Evolutionary conservation across 2,797 vertebrate genomes (phyloP).

Genomic region (Phoeniculus purpureus): DNA sequence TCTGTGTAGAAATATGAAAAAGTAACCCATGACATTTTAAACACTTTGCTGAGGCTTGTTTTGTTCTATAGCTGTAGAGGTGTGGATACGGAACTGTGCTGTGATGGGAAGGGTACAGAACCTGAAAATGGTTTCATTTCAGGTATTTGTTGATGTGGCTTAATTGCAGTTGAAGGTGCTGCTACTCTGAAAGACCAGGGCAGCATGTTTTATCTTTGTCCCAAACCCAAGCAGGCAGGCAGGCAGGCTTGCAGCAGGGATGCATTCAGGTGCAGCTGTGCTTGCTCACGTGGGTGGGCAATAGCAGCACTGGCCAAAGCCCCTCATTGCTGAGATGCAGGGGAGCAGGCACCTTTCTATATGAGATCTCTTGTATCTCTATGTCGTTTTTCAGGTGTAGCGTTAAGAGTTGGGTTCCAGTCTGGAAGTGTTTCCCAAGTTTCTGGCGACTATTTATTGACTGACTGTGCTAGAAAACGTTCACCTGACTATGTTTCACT

Average conservation of each 20-base stretch:
- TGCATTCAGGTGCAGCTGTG: neutral
- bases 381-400: accelerated
- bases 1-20: slow-evolving; percentile 74
- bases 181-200: neutral
- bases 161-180: slow-evolving; percentile 9
- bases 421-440: neutral
- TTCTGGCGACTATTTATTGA: neutral
- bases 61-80: neutral
- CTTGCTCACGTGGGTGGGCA: neutral
- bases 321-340: neutral
- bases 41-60: slow-evolving; percentile 65
- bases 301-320: neutral
- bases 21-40: slow-evolving; percentile 79
- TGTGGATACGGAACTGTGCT: neutral
- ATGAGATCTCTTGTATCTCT: neutral
- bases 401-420: neutral
- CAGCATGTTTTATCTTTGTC: neutral
- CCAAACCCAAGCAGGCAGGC: neutral
- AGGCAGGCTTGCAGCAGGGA: neutral
- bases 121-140: slow-evolving; percentile 52
- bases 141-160: slow-evolving; percentile 54
- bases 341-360: neutral
- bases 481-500: neutral
- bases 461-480: neutral
- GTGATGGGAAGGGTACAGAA: neutral